Base-by-base conservation (phyloP, 2,797 vertebrate genomes). In the Crocodylus rhombifer region DNA sequence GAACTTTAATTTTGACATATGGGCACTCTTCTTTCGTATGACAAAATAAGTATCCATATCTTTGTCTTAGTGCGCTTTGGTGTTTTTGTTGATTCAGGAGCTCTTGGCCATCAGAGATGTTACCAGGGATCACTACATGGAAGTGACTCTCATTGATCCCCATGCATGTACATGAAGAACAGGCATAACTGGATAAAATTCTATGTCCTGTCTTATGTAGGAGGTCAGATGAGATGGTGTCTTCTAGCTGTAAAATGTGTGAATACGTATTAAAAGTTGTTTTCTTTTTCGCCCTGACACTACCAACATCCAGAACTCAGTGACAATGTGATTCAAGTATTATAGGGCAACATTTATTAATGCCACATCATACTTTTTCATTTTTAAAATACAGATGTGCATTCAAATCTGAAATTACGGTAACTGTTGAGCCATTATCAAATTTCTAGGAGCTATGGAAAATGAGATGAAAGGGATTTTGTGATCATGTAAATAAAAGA, bases 311-410 rank as follows among this genome's bases (percentile, higher is more conserved):
- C 79, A 92, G 63, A 89, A 83, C 91, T 89, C 79, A 84, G 78
- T 87, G 84, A 76, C 85, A 95, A 81, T 28, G 65, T 83, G 42
- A 67, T 64, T 94, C 25, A 88, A 83, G 90, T 93, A 67, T 57
- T 75, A 92, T 85, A 77, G 93, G 93, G 91, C 88, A 96, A 88
- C 79, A 51, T 5, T 77, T 64, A 18, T 86, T 95, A 51, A 73
- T 5, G 26, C 33, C 76, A 81, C 94, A 81, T 85, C 82, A 88
- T 89, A 65, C 85, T 94, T 89, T 4, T 91, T 91, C 65, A 85
- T 79, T 79, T 77, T 65, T n/a, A 86, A 92, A 79, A 58, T 88
- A 14, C 4, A 61, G 42, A 80, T 93, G 55, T 2, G 14, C 21
- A 2, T 92, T 89, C 0, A 0, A 25, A 73, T 93, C 9, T 56